Evolutionary conservation across 2,888 invertebrate genomes (phyloP).

Genomic region (Dermolepida albohirtum): DNA sequence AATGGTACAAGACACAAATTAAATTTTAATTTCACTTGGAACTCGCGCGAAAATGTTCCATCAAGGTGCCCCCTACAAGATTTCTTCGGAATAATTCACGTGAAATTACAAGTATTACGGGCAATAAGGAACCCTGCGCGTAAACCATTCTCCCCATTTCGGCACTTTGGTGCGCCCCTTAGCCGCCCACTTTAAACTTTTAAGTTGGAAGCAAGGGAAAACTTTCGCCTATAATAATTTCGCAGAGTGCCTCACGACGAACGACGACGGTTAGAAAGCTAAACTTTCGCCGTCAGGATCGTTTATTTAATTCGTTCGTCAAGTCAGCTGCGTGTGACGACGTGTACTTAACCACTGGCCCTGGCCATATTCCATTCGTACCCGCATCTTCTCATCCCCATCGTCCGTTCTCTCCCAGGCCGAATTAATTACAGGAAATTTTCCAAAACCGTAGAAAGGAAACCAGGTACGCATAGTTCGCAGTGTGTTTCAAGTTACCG

Average conservation of each 20-base stretch:
- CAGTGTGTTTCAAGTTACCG: conserved; percentile 56
- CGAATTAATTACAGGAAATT: conserved; percentile 49
- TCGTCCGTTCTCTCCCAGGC: conserved; percentile 11
- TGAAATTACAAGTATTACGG: too few species aligned
- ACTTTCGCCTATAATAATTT: too few species aligned
- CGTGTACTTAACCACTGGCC: conserved; percentile 47
- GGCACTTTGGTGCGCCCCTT: too few species aligned
- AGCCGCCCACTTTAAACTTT: too few species aligned
- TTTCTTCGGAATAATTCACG: too few species aligned
- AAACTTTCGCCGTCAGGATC: conserved; percentile 42
- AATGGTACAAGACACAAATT: conserved; percentile 14
- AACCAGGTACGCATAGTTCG: conserved; percentile 56
- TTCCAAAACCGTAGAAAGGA: conserved; percentile 40
- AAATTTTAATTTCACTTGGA: conserved; percentile 19
- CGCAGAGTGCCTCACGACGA: too few species aligned
- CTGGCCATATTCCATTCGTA: neutral
- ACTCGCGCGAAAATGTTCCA: conserved; percentile 8
- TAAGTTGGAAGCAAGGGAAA: too few species aligned
- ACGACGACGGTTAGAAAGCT: conserved; percentile 19
- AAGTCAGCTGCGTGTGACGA: conserved; percentile 47
- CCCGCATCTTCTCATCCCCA: too few species aligned
- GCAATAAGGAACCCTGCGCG: too few species aligned
- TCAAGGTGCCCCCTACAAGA: conserved; percentile 4
- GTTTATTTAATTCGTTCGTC: conserved; percentile 52
- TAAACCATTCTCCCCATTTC: too few species aligned